Evolutionary conservation across 2,113 vertebrate genomes (phyloP), one percentile per base, ranked within the genome.

Genomic region (Toxostoma redivivum): DNA sequence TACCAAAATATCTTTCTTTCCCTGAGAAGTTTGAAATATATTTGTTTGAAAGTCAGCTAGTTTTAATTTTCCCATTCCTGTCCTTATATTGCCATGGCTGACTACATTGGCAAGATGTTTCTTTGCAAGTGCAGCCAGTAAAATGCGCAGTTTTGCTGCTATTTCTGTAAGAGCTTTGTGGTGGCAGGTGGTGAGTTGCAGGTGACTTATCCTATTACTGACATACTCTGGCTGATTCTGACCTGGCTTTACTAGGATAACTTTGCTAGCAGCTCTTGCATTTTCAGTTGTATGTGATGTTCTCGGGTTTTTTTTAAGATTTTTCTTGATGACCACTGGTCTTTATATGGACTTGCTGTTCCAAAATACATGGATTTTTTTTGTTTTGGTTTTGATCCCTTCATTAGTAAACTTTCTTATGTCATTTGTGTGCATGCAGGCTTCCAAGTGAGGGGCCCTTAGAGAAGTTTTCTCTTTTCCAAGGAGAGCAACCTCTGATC

Each of bases 301-400:
- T 88, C 6, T 45, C 2, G 13, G 3, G 0, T 3, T 51, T 51
- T 53, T 31, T 53, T 65, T 19, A 50, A 35, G 5, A 7, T 84
- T 72, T 61, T 27, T 70, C 47, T 58, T 78, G 25, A 8, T 23
- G 15, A 71, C 12, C 12, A 13, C 3, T 69, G 6, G 11, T 76
- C 14, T 74, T 82, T 35, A 8, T 31, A 23, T 30, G 33, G 38
- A 51, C 27, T 53, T 69, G 47, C 4, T 89, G 50, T 74, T 86
- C 24, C 28, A 27, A 53, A 64, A 66, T 64, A 31, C 1, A 0
- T 14, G 5, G 5, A 3, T 0, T 7, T 4, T 3, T 44, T 37
- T 81, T 65, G 25, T n/a, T 73, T 92, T 73, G 8, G 7, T 88
- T 91, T 82, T 50, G n/a, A 77, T 71, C 4, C 20, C 71, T 83